Percentiles rank a stretch among this genome's conserved stretches.
Conservation (phyloP, 2,888 invertebrate species). For the Himalopsyche kuldschensis region DNA sequence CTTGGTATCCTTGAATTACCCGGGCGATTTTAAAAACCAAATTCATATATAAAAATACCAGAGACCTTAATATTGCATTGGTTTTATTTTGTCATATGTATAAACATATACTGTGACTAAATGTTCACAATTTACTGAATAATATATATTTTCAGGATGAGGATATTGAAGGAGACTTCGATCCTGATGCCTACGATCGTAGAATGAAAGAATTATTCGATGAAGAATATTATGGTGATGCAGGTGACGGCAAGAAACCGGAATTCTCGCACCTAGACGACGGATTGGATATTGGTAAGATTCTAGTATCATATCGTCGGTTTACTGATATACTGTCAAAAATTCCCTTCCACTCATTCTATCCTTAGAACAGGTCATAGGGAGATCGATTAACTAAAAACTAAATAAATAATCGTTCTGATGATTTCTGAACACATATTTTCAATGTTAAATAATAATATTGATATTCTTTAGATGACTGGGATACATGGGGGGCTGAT, state of each 20-base stretch:
- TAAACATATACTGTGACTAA: too few relatives aligned
- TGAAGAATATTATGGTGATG: conserved; percentile 81
- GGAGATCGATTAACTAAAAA: too few relatives aligned
- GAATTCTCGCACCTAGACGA: conserved; percentile 81
- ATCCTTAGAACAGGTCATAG: too few relatives aligned
- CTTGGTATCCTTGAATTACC: not conserved
- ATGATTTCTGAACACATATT: conserved; percentile 24
- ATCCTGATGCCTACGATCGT: conserved; percentile 84
- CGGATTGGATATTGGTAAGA: conserved; percentile 65
- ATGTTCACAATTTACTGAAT: not conserved
- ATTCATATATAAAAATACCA: too few relatives aligned
- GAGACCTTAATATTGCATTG: too few relatives aligned
- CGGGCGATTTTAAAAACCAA: too few relatives aligned
- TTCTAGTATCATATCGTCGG: too few relatives aligned
- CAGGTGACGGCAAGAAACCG: conserved; percentile 75
- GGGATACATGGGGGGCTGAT: conserved; percentile 68
- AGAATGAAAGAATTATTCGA: conserved; percentile 86
- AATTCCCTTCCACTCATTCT: too few relatives aligned
- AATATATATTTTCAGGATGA: conserved; percentile 56
- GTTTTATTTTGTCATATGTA: too few relatives aligned
- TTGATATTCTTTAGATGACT: conserved; percentile 58
- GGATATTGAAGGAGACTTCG: conserved; percentile 88
- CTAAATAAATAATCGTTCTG: too few relatives aligned
- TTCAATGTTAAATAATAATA: not conserved
- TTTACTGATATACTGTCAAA: too few relatives aligned